Conservation (phyloP, 2,113 vertebrate species). For the Orycteropus afer region DNA sequence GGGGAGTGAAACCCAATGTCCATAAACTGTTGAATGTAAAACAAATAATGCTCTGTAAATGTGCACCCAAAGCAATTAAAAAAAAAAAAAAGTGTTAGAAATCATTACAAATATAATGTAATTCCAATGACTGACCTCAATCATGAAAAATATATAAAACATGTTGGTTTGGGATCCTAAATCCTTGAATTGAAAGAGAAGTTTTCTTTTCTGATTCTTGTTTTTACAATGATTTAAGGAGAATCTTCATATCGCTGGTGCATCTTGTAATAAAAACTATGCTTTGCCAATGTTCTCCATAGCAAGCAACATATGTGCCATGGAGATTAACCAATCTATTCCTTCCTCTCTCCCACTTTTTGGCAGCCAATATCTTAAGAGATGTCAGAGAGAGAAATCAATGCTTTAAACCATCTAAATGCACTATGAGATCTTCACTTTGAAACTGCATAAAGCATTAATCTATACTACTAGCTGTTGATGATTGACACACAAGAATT, state of each 20-base stretch:
- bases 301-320: background rate
- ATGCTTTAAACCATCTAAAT: slow-evolving; percentile 11
- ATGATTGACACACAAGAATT: background rate
- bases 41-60: too few species aligned
- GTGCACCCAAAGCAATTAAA: too few species aligned
- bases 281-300: background rate
- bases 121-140: background rate
- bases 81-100: background rate
- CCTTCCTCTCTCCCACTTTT: background rate
- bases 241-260: background rate
- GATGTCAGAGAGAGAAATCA: slow-evolving; percentile 43
- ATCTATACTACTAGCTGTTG: slow-evolving; percentile 4
- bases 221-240: background rate
- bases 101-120: background rate
- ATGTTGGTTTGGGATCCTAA: background rate
- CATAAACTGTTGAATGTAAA: too few species aligned
- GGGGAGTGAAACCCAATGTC: too few species aligned
- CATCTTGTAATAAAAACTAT: background rate
- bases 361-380: background rate
- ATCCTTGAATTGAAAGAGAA: background rate
- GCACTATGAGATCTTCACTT: background rate
- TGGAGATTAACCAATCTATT: background rate
- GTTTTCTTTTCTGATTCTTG: background rate
- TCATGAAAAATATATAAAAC: background rate
- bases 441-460: background rate